These are phyloP conservation scores for Marmota monax DNA, from an alignment of 2,113 vertebrate genomes.

Conservation along the genomic window DNA sequence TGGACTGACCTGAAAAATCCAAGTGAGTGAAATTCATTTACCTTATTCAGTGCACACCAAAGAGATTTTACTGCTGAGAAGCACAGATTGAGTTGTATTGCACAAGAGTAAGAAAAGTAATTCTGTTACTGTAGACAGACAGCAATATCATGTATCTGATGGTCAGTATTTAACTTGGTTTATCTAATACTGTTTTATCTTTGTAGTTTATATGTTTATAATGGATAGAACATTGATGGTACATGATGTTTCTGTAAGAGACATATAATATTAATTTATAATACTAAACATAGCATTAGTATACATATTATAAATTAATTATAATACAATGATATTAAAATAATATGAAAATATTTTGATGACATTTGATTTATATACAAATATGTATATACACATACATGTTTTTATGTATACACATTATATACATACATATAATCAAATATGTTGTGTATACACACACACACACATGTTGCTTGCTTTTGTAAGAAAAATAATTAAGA, in stretches of 20 bases:
- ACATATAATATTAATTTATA: background rate
- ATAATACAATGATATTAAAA: background rate
- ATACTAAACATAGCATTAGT: background rate
- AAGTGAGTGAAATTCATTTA: background rate
- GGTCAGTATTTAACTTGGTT: background rate
- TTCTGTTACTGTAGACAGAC: background rate
- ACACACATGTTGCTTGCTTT: background rate
- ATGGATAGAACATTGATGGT: background rate
- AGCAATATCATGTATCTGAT: background rate
- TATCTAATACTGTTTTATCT: background rate
- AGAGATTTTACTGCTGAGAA: background rate
- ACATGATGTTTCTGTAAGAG: too few species aligned
- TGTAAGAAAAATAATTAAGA: background rate
- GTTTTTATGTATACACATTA: too few species aligned
- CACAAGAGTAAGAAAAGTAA: background rate
- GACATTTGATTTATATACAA: background rate
- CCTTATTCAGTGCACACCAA: fast-evolving
- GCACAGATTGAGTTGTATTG: background rate
- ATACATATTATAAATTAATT: background rate
- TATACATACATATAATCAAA: too few species aligned
- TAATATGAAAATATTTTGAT: background rate
- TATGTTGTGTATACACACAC: too few species aligned
- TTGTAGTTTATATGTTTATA: background rate
- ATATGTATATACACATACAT: too few species aligned
- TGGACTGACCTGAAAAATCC: background rate